Evolutionary conservation across 2,888 invertebrate genomes (phyloP).

Genomic region (Drosophila rellima): DNA sequence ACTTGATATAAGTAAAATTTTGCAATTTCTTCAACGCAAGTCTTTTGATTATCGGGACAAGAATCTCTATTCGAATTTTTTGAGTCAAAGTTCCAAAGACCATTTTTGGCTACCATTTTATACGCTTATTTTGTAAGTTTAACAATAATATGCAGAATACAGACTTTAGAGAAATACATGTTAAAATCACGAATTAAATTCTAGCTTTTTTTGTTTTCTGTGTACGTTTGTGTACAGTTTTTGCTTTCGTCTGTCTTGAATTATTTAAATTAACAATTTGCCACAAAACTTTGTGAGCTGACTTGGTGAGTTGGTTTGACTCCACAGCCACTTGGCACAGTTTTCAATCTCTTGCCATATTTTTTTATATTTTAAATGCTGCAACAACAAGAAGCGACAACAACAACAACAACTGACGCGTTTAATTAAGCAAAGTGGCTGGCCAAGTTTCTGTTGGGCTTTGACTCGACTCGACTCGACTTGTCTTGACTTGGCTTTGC

Average conservation of each 20-base stretch:
- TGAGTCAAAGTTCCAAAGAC: too few relatives aligned
- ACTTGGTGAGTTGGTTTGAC: conserved; percentile 31
- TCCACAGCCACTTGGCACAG: conserved; percentile 69
- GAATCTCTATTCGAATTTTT: too few relatives aligned
- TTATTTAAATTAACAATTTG: conserved; percentile 79
- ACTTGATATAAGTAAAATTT: too few relatives aligned
- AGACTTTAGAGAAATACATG: too few relatives aligned
- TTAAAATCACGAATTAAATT: too few relatives aligned
- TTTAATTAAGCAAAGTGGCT: conserved; percentile 81
- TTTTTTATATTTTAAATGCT: neutral
- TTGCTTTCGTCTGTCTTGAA: conserved; percentile 59
- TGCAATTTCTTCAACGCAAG: too few relatives aligned
- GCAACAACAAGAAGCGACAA: conserved; percentile 12
- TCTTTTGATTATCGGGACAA: too few relatives aligned
- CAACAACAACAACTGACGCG: conserved; percentile 57
- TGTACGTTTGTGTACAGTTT: conserved; percentile 5
- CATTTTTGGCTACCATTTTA: too few relatives aligned
- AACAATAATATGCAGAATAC: too few relatives aligned
- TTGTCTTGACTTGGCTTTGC: conserved; percentile 42
- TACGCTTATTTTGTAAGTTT: too few relatives aligned
- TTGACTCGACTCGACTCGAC: conserved; percentile 20
- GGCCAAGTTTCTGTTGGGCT: conserved; percentile 57
- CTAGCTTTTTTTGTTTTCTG: too few relatives aligned
- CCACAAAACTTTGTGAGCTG: conserved; percentile 54
- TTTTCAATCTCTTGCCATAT: conserved; percentile 65